Conservation (phyloP, 2,888 invertebrate species). For the Uropetala carovei region DNA sequence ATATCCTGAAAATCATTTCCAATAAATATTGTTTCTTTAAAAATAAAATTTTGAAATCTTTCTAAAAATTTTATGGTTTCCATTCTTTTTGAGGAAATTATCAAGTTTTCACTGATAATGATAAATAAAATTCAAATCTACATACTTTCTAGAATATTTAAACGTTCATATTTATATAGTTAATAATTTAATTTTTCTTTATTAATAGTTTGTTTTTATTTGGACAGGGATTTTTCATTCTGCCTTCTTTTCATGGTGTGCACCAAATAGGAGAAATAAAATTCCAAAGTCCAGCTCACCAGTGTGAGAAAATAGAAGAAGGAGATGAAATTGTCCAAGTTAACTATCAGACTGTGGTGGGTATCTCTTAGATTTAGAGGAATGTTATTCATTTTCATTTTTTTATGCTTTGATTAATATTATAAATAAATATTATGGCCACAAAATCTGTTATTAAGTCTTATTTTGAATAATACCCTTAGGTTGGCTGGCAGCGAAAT, state of each 20-base stretch:
- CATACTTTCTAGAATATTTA: too few relatives aligned
- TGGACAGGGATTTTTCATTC: slow-evolving; percentile 88
- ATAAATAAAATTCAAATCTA: too few relatives aligned
- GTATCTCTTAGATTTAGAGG: not conserved
- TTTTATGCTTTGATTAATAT: not conserved
- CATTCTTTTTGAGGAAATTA: too few relatives aligned
- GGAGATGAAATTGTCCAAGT: slow-evolving; percentile 98
- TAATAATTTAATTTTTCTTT: not conserved
- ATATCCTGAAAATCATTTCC: too few relatives aligned
- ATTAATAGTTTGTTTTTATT: slow-evolving; percentile 58
- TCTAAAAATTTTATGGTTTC: too few relatives aligned
- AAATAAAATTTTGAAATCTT: too few relatives aligned
- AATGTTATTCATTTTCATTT: not conserved
- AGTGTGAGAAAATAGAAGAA: slow-evolving; percentile 93
- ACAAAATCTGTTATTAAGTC: not conserved
- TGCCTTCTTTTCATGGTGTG: slow-evolving; percentile 88
- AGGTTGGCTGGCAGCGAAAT: slow-evolving; percentile 90
- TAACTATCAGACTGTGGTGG: slow-evolving; percentile 79
- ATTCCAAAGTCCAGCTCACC: slow-evolving; percentile 94
- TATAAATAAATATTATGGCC: not conserved
- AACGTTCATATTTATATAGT: not conserved
- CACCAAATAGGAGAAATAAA: slow-evolving; percentile 92
- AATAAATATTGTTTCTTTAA: too few relatives aligned
- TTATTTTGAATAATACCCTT: not conserved
- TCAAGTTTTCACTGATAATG: too few relatives aligned